These are phyloP conservation scores for Criorhina ranunculi DNA, from an alignment of 2,888 invertebrate species.

Conservation along the genomic window DNA sequence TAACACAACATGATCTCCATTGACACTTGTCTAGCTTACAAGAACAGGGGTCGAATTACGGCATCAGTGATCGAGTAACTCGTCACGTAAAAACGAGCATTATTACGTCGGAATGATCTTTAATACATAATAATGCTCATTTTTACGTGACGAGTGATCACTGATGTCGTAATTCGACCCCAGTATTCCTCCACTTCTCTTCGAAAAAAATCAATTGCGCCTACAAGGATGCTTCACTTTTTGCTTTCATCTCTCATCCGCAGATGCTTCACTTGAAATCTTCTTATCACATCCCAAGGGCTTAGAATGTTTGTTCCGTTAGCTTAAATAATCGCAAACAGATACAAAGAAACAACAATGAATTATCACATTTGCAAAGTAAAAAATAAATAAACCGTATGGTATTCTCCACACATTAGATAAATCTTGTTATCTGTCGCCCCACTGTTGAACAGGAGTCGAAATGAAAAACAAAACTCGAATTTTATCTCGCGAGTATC, in stretches of 20 bases:
- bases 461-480: slow-evolving; percentile 30
- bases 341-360: slow-evolving; percentile 27
- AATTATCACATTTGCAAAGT: slow-evolving; percentile 51
- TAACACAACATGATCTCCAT: too few relatives aligned
- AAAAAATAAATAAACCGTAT: slow-evolving; percentile 29
- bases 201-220: background rate
- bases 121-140: too few relatives aligned
- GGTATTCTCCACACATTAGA: slow-evolving; percentile 24
- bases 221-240: slow-evolving; percentile 9
- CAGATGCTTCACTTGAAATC: background rate
- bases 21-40: too few relatives aligned
- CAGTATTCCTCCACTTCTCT: background rate
- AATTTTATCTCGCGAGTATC: slow-evolving; percentile 49
- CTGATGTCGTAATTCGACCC: too few relatives aligned
- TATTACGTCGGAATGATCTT: too few relatives aligned
- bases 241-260: background rate
- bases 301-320: slow-evolving; percentile 34
- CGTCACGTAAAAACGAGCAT: too few relatives aligned
- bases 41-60: too few relatives aligned
- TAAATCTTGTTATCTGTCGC: slow-evolving; percentile 55
- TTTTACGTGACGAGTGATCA: too few relatives aligned
- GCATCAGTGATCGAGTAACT: too few relatives aligned
- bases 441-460: slow-evolving; percentile 7
- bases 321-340: slow-evolving; percentile 16
- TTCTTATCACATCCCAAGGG: slow-evolving; percentile 27